Conservation (phyloP, 2,113 vertebrate species). For the Coturnix japonica region DNA sequence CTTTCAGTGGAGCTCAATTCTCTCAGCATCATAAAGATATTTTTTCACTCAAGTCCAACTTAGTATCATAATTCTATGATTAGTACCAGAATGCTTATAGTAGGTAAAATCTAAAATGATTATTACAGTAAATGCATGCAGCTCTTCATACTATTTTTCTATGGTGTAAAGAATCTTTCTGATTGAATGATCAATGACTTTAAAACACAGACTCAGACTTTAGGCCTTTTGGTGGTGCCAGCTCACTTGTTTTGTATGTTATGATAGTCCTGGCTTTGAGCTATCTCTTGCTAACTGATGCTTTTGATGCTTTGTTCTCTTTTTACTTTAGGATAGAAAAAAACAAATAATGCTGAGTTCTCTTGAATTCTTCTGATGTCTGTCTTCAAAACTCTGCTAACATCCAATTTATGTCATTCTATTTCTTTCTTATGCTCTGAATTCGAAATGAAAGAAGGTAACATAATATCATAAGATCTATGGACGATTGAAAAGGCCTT, state of each 20-base stretch:
- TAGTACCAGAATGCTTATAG: not conserved
- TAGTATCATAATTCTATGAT: not conserved
- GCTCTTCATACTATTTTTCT: not conserved
- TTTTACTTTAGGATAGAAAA: slow-evolving; percentile 52
- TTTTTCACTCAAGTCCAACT: not conserved
- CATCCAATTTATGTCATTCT: slow-evolving; percentile 52
- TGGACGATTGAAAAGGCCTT: slow-evolving; percentile 31
- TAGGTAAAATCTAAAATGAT: not conserved
- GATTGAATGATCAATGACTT: slow-evolving; percentile 8
- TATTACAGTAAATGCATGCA: not conserved
- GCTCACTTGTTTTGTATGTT: slow-evolving; percentile 19
- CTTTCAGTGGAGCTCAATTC: not conserved
- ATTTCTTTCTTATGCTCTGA: slow-evolving; percentile 40
- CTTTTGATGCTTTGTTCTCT: slow-evolving; percentile 58
- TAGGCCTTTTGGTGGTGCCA: slow-evolving; percentile 10
- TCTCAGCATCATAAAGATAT: not conserved
- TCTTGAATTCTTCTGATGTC: slow-evolving; percentile 57
- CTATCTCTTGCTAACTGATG: not conserved
- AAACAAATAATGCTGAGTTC: slow-evolving; percentile 55
- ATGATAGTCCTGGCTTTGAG: slow-evolving; percentile 36
- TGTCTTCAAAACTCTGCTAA: slow-evolving; percentile 60
- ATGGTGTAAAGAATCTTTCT: not conserved
- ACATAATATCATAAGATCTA: slow-evolving; percentile 53
- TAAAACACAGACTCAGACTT: slow-evolving; percentile 44
- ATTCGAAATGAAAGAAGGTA: slow-evolving; percentile 43